Evolutionary conservation across 2,797 vertebrate species (phyloP).

Genomic region (Notolabrus celidotus): DNA sequence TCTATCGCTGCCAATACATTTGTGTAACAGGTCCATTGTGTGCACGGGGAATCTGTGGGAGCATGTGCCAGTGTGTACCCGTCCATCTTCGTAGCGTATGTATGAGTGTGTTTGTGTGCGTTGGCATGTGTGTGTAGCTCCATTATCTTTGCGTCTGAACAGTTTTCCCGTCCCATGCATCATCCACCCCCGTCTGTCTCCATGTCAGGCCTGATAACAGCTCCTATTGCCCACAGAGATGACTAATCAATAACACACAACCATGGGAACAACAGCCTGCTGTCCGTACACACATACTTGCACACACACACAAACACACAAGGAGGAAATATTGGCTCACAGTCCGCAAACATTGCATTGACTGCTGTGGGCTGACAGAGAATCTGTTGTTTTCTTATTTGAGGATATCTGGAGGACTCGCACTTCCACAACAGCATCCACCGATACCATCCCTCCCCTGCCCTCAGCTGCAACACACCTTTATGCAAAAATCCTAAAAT

Average conservation of each 20-base stretch:
- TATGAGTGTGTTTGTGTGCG: constrained; percentile 35
- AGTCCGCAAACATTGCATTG: constrained; percentile 74
- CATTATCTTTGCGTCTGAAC: constrained; percentile 85
- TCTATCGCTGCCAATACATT: constrained; percentile 74
- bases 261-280: constrained; percentile 77
- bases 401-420: constrained; percentile 58
- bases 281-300: constrained; percentile 29
- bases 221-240: constrained; percentile 86
- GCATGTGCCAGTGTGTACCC: constrained; percentile 67
- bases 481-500: constrained; percentile 6
- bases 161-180: constrained; percentile 85
- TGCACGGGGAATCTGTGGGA: constrained; percentile 71
- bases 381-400: constrained; percentile 71
- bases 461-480: constrained; percentile 28
- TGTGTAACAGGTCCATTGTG: constrained; percentile 79
- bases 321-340: constrained; percentile 75
- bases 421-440: constrained; percentile 36
- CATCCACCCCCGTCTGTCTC: constrained; percentile 83
- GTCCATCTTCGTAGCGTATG: constrained; percentile 56
- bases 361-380: constrained; percentile 73
- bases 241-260: constrained; percentile 87
- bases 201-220: constrained; percentile 84
- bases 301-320: constrained; percentile 32
- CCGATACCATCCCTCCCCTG: constrained; percentile 8
- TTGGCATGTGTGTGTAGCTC: constrained; percentile 66